Percentiles rank a stretch among this genome's conserved stretches.
phyloP scores from a whole-genome alignment of 2,113 vertebrate species.

The Cynocephalus volans region DNA sequence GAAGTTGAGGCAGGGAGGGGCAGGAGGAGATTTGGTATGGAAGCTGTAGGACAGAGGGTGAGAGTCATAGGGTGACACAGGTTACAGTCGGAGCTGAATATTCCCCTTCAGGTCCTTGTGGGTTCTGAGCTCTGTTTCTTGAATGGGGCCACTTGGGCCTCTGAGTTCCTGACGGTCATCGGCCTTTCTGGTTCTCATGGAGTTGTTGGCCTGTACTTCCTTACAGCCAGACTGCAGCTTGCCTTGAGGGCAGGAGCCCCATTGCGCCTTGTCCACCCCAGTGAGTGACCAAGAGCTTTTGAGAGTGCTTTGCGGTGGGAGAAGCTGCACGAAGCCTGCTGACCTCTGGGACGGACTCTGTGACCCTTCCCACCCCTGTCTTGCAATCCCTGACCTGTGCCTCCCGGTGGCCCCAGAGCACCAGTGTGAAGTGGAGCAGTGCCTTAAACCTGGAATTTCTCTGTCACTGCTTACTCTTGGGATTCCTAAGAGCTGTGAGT shows the following conservation, averaged over 20 bases:
- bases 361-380: rapidly evolving
- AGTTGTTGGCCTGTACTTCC: neutral
- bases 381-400: neutral
- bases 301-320: neutral
- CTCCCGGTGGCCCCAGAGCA: neutral
- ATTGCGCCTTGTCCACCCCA: neutral
- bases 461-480: neutral
- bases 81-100: neutral
- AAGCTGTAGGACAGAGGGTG: neutral
- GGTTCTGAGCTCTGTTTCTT: neutral
- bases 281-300: neutral
- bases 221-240: neutral
- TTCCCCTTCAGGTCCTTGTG: neutral
- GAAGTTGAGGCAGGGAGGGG: neutral
- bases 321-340: neutral
- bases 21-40: neutral
- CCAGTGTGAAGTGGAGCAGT: too few relatives aligned
- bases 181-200: neutral
- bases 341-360: neutral
- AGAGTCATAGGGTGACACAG: rapidly evolving
- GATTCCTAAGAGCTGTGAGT: neutral
- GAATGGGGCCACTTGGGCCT: too few relatives aligned
- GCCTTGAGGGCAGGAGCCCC: neutral
- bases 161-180: neutral
- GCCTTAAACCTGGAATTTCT: neutral